Base-by-base conservation (phyloP, 2,888 invertebrate genomes). In the Malachius bipustulatus region DNA sequence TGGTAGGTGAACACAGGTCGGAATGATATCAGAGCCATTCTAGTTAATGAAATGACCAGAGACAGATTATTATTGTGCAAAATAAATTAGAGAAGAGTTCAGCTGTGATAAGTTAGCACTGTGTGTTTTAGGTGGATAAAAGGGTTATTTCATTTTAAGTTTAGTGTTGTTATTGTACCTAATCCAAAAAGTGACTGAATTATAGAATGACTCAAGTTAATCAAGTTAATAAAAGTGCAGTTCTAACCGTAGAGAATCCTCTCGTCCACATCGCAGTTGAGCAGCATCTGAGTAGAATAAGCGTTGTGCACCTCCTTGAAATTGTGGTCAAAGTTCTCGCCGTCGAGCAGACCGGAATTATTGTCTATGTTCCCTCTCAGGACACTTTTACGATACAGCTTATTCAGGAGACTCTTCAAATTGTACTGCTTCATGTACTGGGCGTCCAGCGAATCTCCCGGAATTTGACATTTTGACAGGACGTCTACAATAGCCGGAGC, bases 211-310 rank as follows among this genome's bases (percentile, higher is more conserved):
- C 30, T 24, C 8, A 40, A 42, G 40, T n/a, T n/a, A n/a, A n/a
- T n/a, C n/a, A n/a, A n/a, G n/a, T n/a, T n/a, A n/a, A n/a, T n/a
- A n/a, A n/a, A n/a, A n/a, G n/a, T n/a, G n/a, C n/a, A 39, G 26
- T 35, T 56, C 63, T 76, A 71, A 71, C 84, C 82, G 52, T 93
- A 71, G 65, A 97, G 90, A 62, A 97, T 87, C 54, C 94, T 74
- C 63, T 98, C 97, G 61, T 98, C 97, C 62, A 97, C 87, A 61
- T 94, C 91, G 1, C 94, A 93, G 40, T 83, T 82, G 57, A 79
- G 87, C 26, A 93, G 66, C 14, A 96, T 83, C 61, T 83, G 87
- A 34, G 84, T 82, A 57, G 94, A 94, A 60, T 98, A 98, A 8
- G 77, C 68, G 58, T 80, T 84, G 48, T 83, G 85, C 26, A 94